These are phyloP conservation scores for Crioceris asparagi DNA, from an alignment of 2,888 invertebrate species.

Conservation along the genomic window DNA sequence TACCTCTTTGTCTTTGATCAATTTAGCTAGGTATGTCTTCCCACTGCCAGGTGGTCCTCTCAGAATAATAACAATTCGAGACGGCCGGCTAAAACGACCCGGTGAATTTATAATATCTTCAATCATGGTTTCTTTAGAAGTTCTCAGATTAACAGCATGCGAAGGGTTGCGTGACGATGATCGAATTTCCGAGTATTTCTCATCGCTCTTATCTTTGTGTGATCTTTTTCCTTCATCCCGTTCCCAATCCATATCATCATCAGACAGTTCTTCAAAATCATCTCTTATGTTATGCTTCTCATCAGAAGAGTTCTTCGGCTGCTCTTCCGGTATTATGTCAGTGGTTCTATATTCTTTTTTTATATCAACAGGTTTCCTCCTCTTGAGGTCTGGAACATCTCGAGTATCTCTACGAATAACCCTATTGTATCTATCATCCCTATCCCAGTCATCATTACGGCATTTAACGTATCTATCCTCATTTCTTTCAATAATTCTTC, in stretches of 20 bases:
- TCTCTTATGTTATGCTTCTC: too few species aligned
- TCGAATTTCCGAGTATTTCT: slow-evolving; percentile 3
- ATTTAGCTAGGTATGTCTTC: slow-evolving; percentile 80
- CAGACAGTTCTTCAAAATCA: slow-evolving; percentile 24
- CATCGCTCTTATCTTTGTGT: too few species aligned
- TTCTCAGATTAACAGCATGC: too few species aligned
- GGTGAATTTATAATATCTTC: slow-evolving; percentile 77
- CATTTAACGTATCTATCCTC: slow-evolving; percentile 1
- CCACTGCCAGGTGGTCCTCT: slow-evolving; percentile 93
- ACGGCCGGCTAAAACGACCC: slow-evolving; percentile 68
- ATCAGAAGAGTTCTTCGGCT: too few species aligned
- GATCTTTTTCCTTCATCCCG: too few species aligned
- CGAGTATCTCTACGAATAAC: neutral
- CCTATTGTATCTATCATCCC: neutral
- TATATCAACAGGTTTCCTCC: slow-evolving; percentile 1
- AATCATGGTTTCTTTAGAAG: slow-evolving; percentile 37
- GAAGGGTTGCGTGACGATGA: neutral
- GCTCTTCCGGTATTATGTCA: slow-evolving; percentile 3
- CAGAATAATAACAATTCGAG: slow-evolving; percentile 73
- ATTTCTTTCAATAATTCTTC: neutral
- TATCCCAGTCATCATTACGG: neutral
- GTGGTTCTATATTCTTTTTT: neutral
- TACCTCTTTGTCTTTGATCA: slow-evolving; percentile 72
- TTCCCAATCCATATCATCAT: slow-evolving; percentile 21
- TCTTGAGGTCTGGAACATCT: neutral